Evolutionary conservation across 2,888 invertebrate genomes (phyloP).

Genomic region (Brachyptera risi): DNA sequence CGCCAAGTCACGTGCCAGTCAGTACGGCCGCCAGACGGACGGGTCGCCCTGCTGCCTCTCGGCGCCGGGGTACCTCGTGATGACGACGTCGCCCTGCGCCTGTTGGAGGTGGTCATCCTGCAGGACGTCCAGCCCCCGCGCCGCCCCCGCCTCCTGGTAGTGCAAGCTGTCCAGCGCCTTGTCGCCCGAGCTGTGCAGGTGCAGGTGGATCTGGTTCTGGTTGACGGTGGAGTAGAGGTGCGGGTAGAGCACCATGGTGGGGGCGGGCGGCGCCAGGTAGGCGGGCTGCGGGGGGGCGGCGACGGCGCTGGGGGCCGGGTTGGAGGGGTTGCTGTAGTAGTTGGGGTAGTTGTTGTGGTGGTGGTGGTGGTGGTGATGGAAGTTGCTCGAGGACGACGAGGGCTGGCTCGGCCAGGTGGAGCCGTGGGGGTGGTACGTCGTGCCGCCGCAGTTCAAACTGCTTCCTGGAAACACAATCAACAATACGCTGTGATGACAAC

Average conservation of each 20-base stretch:
- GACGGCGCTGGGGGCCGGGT: conserved; percentile 19
- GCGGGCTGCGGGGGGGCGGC: conserved; percentile 31
- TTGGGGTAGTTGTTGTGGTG: conserved; percentile 63
- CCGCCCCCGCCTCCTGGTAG: conserved; percentile 33
- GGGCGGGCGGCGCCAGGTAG: conserved; percentile 48
- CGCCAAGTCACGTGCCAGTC: conserved; percentile 25
- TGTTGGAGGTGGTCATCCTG: conserved; percentile 42
- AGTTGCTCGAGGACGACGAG: conserved; percentile 19
- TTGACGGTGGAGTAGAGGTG: conserved; percentile 80
- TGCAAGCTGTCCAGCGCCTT: conserved; percentile 18
- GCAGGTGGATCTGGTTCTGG: conserved; percentile 82
- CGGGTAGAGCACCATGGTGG: conserved; percentile 71
- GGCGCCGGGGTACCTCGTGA: conserved; percentile 26
- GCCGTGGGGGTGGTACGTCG: conserved; percentile 28
- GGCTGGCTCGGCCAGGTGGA: conserved; percentile 22
- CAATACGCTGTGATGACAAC: too few relatives aligned
- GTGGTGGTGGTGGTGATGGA: conserved; percentile 32
- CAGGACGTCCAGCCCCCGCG: conserved; percentile 37
- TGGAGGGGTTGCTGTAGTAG: conserved; percentile 51
- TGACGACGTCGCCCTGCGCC: conserved; percentile 39
- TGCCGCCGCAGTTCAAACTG: conserved; percentile 30
- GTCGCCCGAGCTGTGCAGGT: conserved; percentile 56
- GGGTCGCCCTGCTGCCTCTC: conserved; percentile 38
- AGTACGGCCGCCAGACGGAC: conserved; percentile 42
- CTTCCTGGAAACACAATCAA: too few relatives aligned